phyloP scores from a whole-genome alignment of 2,113 vertebrate species.

The Bubo scandiacus region DNA sequence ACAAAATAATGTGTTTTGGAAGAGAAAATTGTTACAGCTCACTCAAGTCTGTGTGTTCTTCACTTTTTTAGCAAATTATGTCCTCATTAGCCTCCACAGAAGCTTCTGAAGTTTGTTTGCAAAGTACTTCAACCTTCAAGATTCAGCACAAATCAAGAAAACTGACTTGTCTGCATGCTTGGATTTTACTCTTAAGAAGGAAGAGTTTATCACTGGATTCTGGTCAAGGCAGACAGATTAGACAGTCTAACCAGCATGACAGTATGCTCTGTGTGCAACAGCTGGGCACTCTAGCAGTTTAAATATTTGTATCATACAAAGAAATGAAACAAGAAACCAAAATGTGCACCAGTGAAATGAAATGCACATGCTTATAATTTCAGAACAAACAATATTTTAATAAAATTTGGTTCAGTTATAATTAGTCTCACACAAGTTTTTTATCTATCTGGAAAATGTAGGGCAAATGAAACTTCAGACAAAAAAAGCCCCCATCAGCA shows the following conservation, averaged over 20 bases:
- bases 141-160: not conserved
- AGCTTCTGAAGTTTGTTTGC: not conserved
- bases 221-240: not conserved
- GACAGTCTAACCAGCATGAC: not conserved
- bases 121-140: not conserved
- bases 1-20: not conserved
- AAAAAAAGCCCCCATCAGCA: not conserved
- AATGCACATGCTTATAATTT: not conserved
- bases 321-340: not conserved
- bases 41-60: not conserved
- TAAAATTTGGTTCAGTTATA: not conserved
- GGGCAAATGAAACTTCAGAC: not conserved
- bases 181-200: not conserved
- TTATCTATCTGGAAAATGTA: not conserved
- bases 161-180: not conserved
- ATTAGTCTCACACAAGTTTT: not conserved
- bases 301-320: slow-evolving; percentile 6
- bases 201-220: not conserved
- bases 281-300: not conserved
- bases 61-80: not conserved
- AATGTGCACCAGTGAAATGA: not conserved
- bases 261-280: not conserved
- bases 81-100: not conserved
- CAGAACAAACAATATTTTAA: slow-evolving; percentile 16
- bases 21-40: not conserved